These are phyloP conservation scores for Aurelia coerulea DNA, from an alignment of 30 jellyfish, hydroid and myxozoan species.

Conservation along the genomic window DNA sequence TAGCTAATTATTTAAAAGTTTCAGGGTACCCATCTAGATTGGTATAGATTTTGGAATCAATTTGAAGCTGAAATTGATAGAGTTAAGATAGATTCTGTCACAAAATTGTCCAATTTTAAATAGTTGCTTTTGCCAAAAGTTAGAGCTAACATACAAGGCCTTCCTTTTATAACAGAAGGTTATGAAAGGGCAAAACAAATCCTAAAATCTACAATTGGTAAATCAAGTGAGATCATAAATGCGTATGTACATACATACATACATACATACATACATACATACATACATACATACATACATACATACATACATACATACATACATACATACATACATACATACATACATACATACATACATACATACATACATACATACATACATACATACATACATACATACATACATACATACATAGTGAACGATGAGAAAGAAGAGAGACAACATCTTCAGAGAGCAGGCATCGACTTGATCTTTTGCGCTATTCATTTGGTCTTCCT, in stretches of 20 bases:
- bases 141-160: constrained; percentile 7
- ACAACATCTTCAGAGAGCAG: too few species aligned
- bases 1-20: constrained; percentile 11
- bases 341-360: too few species aligned
- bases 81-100: constrained; percentile 37
- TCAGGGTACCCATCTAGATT: constrained; percentile 50
- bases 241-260: constrained; percentile 52
- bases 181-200: constrained; percentile 78
- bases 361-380: too few species aligned
- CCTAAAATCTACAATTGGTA: constrained; percentile 31
- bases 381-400: too few species aligned
- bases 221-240: constrained; percentile 12
- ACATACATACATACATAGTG: too few species aligned
- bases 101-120: constrained; percentile 38
- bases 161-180: constrained; percentile 58
- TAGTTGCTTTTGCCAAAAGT: constrained; percentile 32
- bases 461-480: too few species aligned
- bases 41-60: constrained; percentile 51
- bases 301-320: too few species aligned
- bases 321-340: too few species aligned
- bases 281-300: too few species aligned
- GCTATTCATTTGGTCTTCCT: too few species aligned
- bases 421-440: too few species aligned
- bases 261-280: too few species aligned
- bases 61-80: constrained; percentile 51